Evolutionary conservation across 2,888 invertebrate genomes (phyloP), one percentile per base, ranked within the genome.

Genomic region (Dryococelus australis): DNA sequence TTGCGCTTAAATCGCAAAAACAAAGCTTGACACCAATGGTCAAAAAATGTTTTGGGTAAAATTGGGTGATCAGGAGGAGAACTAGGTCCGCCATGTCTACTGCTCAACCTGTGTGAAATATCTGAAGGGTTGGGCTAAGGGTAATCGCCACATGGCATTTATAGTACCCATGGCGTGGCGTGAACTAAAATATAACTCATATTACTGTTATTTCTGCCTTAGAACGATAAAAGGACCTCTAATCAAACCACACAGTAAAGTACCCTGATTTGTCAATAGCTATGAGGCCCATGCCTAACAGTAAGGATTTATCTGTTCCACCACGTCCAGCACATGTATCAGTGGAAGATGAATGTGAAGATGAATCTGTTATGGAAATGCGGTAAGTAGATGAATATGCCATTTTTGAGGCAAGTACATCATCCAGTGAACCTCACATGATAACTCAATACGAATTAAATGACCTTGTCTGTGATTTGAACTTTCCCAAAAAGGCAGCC

Each of bases 141-240:
- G 8, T 47, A 13, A 10, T 5, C 1, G 24, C 12, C n/a, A 65
- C 79, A 86, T 87, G 87, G 24, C 35, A 28, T 83, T 83, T 86
- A 86, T 43, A 47, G 43, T 86, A 5, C 79, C 86, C n/a, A 43
- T 84, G 86, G 26, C 84, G 84, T 87, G 86, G 86, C 79, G 84
- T 43, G 86, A 86, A 81, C 79, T 84, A 24, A 84, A 47, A 84
- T 0, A 87, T 28, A 78, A 87, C 53, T n/a, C 85, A 43, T 47
- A 1, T 83, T 28, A 87, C 86, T 86, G 86, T 84, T 84, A 86
- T 28, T 87, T 87, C 86, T 86, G 84, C 0, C 27, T 86, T 35
- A 79, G 51, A 87, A 43, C 83, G 53, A 86, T 86, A 27, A 43
- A 79, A 79, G 26, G 86, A 20, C 5, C 43, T 86, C n/a, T 79